Base-by-base conservation (phyloP, 1,140 invertebrate genomes). In the Plectrocnemia conspersa region DNA sequence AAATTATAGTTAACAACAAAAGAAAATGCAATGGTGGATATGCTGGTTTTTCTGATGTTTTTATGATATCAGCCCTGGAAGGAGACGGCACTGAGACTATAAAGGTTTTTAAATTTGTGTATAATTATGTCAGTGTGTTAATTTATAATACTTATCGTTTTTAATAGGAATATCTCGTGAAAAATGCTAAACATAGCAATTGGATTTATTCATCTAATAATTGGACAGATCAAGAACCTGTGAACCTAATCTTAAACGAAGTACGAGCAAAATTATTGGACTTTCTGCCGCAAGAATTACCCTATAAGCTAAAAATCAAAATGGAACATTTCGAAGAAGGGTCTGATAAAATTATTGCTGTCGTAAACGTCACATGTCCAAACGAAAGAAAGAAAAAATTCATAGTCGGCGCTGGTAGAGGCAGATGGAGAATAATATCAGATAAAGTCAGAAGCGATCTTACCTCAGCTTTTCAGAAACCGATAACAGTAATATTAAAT, bases 1-100 rank as follows among this genome's bases (percentile, higher is more conserved):
- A n/a, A n/a, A n/a, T 62, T 9, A 65, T 62, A 29, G 16, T 9
- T 6, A 48, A 59, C 47, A 46, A 10, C 11, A 59, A 24, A n/a
- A 50, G 36, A 56, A 29, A 19, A 16, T 38, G 13, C 22, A 57
- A 52, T 54, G 47, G 67, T 18, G 81, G 82, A 3, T 93, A 86
- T 82, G 81, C 82, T 35, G 65, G 84, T 58, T 97, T 97, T 65
- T 73, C 78, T 10, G 81, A 89, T 65, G 83, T 97, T 16, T 97
- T 97, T 66, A 85, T 96, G 77, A 77, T 95, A 7, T 96, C 93
- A 16, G 87, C 92, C 0, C 66, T 93, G 24, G 82, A 81, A 41
- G 82, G 83, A 36, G 82, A 83, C 71, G 91, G 91, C n/a, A 67
- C 93, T 25, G 72, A 79, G 18, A 81, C 86, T 62, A 71, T 94